A percentile compares a stretch with the other conserved stretches of the same genome.
Evolutionary conservation across 2,888 invertebrate genomes (phyloP).

Genomic region (Onthophagus sagittarius): DNA sequence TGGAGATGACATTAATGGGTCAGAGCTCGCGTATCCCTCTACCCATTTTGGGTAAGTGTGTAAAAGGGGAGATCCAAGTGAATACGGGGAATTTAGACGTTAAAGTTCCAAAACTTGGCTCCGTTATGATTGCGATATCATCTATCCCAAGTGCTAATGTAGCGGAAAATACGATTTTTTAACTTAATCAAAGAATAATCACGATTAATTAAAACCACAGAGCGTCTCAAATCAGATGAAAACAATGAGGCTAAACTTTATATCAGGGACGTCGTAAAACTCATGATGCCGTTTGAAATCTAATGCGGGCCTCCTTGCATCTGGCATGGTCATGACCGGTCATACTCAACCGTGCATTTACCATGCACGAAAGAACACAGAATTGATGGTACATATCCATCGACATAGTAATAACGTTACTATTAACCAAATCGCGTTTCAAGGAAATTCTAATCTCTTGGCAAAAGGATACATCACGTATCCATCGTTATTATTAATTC

Average conservation of each 20-base stretch:
- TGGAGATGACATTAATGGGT: constrained; percentile 6
- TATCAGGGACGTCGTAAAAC: neutral
- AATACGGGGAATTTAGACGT: constrained; percentile 1
- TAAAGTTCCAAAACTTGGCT: neutral
- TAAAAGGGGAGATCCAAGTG: constrained; percentile 1
- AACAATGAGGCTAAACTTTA: constrained; percentile 6
- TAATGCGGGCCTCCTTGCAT: constrained; percentile 7
- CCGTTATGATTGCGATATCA: neutral
- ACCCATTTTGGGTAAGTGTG: neutral
- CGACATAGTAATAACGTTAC: neutral
- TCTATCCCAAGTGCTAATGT: neutral
- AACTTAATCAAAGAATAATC: neutral
- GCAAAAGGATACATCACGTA: neutral
- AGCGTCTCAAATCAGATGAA: constrained; percentile 2
- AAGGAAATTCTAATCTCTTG: neutral
- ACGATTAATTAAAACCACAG: constrained; percentile 7
- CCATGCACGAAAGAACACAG: constrained; percentile 6
- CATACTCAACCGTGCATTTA: neutral
- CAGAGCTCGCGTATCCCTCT: neutral
- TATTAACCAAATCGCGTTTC: neutral
- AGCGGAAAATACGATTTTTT: neutral
- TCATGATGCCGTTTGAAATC: neutral
- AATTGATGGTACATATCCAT: neutral
- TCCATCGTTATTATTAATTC: neutral
- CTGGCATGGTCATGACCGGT: neutral